Conservation (phyloP, 2,113 vertebrate genomes). For the Equus quagga region DNA sequence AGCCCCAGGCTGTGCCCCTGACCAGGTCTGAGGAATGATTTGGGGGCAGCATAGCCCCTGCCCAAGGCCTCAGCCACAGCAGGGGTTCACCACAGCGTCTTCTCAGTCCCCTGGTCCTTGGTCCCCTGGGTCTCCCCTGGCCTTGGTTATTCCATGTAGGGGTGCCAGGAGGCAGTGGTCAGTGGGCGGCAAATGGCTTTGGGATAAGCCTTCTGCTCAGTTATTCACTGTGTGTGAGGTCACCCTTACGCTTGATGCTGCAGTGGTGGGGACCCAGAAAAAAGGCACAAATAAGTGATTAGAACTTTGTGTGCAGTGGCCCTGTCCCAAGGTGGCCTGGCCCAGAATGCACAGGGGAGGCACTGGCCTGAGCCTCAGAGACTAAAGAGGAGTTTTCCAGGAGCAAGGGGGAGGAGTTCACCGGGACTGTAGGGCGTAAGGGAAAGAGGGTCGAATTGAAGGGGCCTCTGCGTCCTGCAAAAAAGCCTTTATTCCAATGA, state of each 20-base stretch:
- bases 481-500: background rate
- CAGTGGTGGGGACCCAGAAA: background rate
- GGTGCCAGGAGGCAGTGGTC: too few relatives aligned
- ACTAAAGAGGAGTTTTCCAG: background rate
- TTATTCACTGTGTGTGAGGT: background rate
- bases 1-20: background rate
- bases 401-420: background rate
- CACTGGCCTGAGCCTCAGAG: background rate
- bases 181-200: background rate
- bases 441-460: background rate
- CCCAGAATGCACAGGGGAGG: background rate
- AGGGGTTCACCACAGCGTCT: background rate
- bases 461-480: too few relatives aligned
- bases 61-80: background rate
- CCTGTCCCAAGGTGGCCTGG: background rate
- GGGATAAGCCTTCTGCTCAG: background rate
- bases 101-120: accelerated
- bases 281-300: background rate
- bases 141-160: background rate
- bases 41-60: background rate
- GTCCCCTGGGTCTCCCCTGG: background rate
- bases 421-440: background rate
- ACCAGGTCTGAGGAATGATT: background rate
- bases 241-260: background rate
- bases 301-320: background rate